phyloP scores from a whole-genome alignment of 2,113 vertebrate species.

The Syngnathoides biaculeatus region DNA sequence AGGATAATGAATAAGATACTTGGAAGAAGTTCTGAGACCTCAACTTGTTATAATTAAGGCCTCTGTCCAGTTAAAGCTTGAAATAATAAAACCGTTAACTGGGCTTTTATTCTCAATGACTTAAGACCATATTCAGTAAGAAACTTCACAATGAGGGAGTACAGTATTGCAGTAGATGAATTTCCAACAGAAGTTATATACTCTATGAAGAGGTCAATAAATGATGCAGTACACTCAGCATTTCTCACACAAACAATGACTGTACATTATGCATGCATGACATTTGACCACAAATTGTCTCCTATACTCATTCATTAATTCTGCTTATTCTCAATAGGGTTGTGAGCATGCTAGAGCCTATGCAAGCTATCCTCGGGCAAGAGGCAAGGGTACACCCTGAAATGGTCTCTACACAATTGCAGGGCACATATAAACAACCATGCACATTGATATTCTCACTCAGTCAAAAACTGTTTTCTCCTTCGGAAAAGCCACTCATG shows the following conservation, averaged over 20 bases:
- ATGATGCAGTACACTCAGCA: not conserved
- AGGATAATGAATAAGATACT: not conserved
- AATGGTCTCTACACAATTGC: too few relatives aligned
- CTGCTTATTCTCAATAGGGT: too few relatives aligned
- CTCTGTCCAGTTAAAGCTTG: not conserved
- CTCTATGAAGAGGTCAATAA: conserved; percentile 6
- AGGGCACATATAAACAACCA: too few relatives aligned
- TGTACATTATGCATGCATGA: not conserved
- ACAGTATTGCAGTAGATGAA: not conserved
- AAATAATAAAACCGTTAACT: not conserved
- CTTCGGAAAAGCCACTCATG: too few relatives aligned
- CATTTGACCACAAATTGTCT: conserved; percentile 14
- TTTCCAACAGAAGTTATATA: not conserved
- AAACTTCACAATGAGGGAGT: not conserved
- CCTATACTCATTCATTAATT: too few relatives aligned
- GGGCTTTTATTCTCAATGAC: conserved; percentile 8
- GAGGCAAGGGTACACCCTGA: too few relatives aligned
- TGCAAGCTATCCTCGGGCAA: too few relatives aligned
- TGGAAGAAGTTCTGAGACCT: not conserved
- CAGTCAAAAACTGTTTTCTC: too few relatives aligned
- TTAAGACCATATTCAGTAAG: not conserved
- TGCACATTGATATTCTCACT: too few relatives aligned
- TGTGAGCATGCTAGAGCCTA: too few relatives aligned
- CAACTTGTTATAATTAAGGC: not conserved
- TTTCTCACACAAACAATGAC: conserved; percentile 13